A percentile compares a stretch with the other conserved stretches of the same genome.
Conservation (phyloP, 2,797 vertebrate species). For the Steatocranus sp. region DNA sequence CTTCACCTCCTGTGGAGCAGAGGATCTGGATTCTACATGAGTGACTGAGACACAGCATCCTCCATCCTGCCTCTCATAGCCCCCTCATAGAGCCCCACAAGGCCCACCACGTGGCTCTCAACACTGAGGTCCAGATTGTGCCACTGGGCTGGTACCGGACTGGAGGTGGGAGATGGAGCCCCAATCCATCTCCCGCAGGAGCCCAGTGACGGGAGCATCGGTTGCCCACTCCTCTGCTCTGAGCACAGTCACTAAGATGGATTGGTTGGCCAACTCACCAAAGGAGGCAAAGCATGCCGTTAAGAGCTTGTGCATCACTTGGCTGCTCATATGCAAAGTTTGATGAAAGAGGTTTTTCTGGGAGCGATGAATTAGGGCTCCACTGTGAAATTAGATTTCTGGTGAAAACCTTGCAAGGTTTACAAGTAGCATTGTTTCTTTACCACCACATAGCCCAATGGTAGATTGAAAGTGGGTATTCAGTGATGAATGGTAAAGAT, state of each 20-base stretch:
- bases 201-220: constrained; percentile 83
- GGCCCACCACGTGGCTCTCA: constrained; percentile 66
- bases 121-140: constrained; percentile 76
- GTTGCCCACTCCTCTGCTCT: constrained; percentile 79
- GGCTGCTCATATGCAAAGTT: constrained; percentile 86
- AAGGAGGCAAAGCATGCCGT: constrained; percentile 83
- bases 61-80: constrained; percentile 49
- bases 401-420: constrained; percentile 61
- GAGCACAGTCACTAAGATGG: constrained; percentile 84
- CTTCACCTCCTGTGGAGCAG: constrained; percentile 65
- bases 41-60: constrained; percentile 68
- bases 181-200: constrained; percentile 91
- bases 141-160: constrained; percentile 79
- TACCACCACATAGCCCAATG: not conserved
- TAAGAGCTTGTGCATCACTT: constrained; percentile 83
- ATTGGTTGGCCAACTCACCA: constrained; percentile 83
- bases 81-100: constrained; percentile 59
- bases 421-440: constrained; percentile 67
- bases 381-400: constrained; percentile 77
- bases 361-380: constrained; percentile 79
- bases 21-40: constrained; percentile 75
- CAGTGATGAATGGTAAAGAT: constrained; percentile 22
- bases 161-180: constrained; percentile 77
- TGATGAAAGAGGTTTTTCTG: constrained; percentile 84
- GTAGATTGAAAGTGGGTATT: constrained; percentile 33